Evolutionary conservation across 53 echinoderm and acorn worm genomes (phyloP), one percentile per base, ranked within the genome.

Genomic region (Echinarachnius parma): DNA sequence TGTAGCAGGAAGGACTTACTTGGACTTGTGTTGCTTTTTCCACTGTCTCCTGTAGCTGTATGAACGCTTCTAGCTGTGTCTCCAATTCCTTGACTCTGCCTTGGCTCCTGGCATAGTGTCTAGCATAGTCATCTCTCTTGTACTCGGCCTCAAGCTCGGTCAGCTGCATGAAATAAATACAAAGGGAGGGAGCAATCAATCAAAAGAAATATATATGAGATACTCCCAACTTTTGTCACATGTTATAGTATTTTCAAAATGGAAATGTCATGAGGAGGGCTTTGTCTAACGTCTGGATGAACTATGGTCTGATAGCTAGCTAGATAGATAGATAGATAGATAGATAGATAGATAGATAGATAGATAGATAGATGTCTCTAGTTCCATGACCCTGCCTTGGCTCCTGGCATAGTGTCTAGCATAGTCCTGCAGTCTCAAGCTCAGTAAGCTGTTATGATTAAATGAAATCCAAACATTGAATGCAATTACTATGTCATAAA

Each of bases 381-480:
- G 79, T 36, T 60, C 54, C 29, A 21, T 30, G 15, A 80, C 65
- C 31, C 82, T 81, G 28, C 53, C 78, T 44, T 78, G 59, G 10
- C 83, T 81, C 64, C 86, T 80, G 2, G 62, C 52, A 44, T 92
- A 92, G 34, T 83, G 86, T 42, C 77, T 52, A 69, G 83, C 84
- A 53, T 92, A 92, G 32, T 83, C 64, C 5, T 68, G 80, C 10
- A 3, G 75, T 62, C 27, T 80, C 79, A 10, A 86, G 60, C 9
- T 72, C 72, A 25, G 60, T 25, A 3, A 80, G 14, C 80, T 80
- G 28, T 53, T 21, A 9, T 19, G 23, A 28, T 4, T n/a, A n/a
- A n/a, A n/a, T n/a, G n/a, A n/a, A n/a, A n/a, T n/a, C n/a, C n/a
- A n/a, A n/a, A n/a, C n/a, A n/a, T n/a, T n/a, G n/a, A n/a, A n/a